Evolutionary conservation across 2,113 vertebrate species (phyloP).

Genomic region (Athene noctua): DNA sequence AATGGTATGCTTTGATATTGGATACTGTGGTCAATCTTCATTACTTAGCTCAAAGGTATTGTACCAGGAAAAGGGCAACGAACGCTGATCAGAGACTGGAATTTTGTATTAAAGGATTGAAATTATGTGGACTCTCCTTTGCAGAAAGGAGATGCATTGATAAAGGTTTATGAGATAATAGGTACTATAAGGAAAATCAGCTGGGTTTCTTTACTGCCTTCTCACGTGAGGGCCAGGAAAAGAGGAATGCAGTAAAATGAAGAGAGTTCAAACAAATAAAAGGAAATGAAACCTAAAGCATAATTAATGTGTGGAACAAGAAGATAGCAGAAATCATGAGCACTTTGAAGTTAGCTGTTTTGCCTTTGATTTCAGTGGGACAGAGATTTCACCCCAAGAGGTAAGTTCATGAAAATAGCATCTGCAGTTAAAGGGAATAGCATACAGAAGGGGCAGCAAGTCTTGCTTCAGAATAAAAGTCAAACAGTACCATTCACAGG

Average conservation of each 20-base stretch:
- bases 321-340: not conserved
- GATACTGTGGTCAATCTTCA: slow-evolving; percentile 17
- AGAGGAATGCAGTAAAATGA: not conserved
- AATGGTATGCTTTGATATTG: slow-evolving; percentile 24
- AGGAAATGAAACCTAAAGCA: not conserved
- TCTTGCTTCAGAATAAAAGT: not conserved
- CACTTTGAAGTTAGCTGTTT: not conserved
- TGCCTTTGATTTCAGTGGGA: not conserved
- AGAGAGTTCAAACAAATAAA: not conserved
- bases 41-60: not conserved
- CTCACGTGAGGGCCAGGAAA: not conserved
- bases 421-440: not conserved
- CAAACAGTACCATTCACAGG: not conserved
- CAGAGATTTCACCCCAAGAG: not conserved
- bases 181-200: not conserved
- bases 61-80: not conserved
- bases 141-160: not conserved
- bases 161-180: not conserved
- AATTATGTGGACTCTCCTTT: not conserved
- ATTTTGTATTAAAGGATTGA: not conserved
- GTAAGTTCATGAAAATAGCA: not conserved
- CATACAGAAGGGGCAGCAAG: not conserved
- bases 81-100: not conserved
- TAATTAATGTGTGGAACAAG: not conserved
- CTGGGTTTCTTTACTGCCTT: not conserved